Evolutionary conservation across 2,797 vertebrate species (phyloP).

Genomic region (Ctenopoma kingsleyae): DNA sequence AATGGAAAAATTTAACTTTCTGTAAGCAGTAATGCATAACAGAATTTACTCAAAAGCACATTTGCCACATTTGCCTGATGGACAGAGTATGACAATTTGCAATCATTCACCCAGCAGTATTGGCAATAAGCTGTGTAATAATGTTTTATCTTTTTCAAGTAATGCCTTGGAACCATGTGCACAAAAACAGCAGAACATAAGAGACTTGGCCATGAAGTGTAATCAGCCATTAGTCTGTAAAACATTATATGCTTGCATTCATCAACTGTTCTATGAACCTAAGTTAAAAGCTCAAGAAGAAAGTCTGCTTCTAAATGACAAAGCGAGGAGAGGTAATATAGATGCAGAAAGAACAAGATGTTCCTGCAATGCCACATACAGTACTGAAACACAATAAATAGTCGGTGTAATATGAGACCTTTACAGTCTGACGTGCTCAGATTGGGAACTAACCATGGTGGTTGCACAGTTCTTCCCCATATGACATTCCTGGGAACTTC

Average conservation of each 20-base stretch:
- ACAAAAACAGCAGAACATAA: constrained; percentile 1
- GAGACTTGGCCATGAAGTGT: background rate
- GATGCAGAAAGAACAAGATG: background rate
- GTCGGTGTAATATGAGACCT: constrained; percentile 4
- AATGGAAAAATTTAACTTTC: constrained; percentile 39
- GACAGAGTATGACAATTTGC: constrained; percentile 1
- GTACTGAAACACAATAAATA: background rate
- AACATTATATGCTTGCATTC: background rate
- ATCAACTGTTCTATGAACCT: background rate
- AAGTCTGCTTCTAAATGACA: background rate
- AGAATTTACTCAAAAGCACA: constrained; percentile 41
- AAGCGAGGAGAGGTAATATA: background rate
- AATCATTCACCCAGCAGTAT: background rate
- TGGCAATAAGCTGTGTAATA: constrained; percentile 9
- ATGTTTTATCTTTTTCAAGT: background rate
- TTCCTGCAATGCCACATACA: background rate
- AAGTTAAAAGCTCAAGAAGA: background rate
- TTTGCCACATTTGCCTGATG: constrained; percentile 36
- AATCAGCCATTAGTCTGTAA: constrained; percentile 12
- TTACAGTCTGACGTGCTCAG: constrained; percentile 16
- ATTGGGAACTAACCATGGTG: constrained; percentile 24
- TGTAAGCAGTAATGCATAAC: constrained; percentile 10
- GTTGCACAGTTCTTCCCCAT: constrained; percentile 25
- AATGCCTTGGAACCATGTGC: background rate
- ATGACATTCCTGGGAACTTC: constrained; percentile 49